Conservation (phyloP, 1,140 invertebrate species). For the Zelostemma sp. region DNA sequence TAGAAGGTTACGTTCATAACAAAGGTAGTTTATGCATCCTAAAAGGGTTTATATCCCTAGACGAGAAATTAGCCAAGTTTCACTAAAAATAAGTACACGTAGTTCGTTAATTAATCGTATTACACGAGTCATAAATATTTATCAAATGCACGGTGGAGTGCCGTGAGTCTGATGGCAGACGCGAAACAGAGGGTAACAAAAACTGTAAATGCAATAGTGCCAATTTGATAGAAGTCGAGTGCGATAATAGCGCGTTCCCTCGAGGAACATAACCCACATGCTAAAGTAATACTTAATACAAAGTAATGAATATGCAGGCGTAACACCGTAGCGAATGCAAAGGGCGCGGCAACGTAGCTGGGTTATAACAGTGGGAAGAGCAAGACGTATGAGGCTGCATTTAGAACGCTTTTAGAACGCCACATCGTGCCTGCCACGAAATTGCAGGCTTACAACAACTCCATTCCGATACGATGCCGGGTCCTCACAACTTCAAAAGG, state of each 20-base stretch:
- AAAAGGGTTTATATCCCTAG: neutral
- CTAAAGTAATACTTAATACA: conserved; percentile 57
- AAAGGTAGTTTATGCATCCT: neutral
- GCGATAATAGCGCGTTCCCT: conserved; percentile 28
- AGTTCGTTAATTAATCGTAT: too few species aligned
- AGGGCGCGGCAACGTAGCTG: conserved; percentile 44
- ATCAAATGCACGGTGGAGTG: neutral
- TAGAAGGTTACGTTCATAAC: conserved; percentile 62
- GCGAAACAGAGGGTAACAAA: conserved; percentile 6
- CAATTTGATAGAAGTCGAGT: conserved; percentile 18
- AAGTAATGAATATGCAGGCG: conserved; percentile 63
- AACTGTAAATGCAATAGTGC: conserved; percentile 11
- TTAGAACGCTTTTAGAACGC: conserved; percentile 59
- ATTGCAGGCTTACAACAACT: conserved; percentile 61
- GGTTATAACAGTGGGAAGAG: conserved; percentile 62
- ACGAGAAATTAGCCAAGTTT: neutral
- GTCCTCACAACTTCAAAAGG: conserved; percentile 27
- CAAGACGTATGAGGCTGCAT: conserved; percentile 62
- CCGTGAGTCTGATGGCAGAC: neutral
- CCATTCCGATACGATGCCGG: conserved; percentile 49
- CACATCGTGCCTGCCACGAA: conserved; percentile 43
- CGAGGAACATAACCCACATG: conserved; percentile 44
- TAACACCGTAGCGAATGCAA: conserved; percentile 51
- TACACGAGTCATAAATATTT: too few species aligned
- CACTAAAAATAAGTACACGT: neutral